Evolutionary conservation across 1,140 invertebrate species (phyloP).

Genomic region (Gonatopus flavifemur): DNA sequence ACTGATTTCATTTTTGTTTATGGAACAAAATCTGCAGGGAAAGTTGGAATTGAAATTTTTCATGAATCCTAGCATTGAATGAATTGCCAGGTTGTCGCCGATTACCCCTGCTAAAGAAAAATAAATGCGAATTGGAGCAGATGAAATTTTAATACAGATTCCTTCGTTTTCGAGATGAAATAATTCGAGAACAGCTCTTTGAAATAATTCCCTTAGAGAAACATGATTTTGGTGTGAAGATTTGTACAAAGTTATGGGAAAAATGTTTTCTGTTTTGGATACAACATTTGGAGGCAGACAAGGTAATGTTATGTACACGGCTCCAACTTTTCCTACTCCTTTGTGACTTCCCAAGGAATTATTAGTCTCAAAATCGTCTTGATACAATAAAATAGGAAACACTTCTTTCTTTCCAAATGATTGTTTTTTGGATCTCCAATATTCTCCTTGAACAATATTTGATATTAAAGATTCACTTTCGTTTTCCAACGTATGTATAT

Average conservation of each 20-base stretch:
- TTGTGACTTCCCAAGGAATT: slow-evolving; percentile 26
- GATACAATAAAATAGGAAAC: slow-evolving; percentile 2
- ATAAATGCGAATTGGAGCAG: slow-evolving; percentile 5
- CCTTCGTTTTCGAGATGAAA: slow-evolving; percentile 2
- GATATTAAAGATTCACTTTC: slow-evolving; percentile 1
- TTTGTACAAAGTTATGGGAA: slow-evolving; percentile 15
- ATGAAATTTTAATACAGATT: slow-evolving; percentile 6
- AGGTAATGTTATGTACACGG: slow-evolving; percentile 26
- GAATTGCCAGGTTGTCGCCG: too few relatives aligned
- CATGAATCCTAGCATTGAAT: too few relatives aligned
- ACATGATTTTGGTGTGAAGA: slow-evolving; percentile 2
- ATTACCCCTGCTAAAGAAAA: too few relatives aligned
- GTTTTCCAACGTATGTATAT: not conserved
- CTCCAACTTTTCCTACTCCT: slow-evolving; percentile 31
- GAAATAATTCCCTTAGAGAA: slow-evolving; percentile 4
- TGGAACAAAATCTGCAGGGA: slow-evolving; percentile 11
- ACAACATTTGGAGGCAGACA: slow-evolving; percentile 25
- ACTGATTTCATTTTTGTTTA: slow-evolving; percentile 7
- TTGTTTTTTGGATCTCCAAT: not conserved
- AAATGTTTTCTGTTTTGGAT: too few relatives aligned
- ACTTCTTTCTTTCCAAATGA: slow-evolving; percentile 1
- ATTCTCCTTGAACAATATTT: not conserved
- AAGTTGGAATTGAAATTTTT: slow-evolving; percentile 7
- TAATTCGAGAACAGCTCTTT: slow-evolving; percentile 9
- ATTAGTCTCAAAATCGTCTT: too few relatives aligned